Conservation (phyloP, 2,797 vertebrate species). For the Gymnoscopelus microlampas region DNA sequence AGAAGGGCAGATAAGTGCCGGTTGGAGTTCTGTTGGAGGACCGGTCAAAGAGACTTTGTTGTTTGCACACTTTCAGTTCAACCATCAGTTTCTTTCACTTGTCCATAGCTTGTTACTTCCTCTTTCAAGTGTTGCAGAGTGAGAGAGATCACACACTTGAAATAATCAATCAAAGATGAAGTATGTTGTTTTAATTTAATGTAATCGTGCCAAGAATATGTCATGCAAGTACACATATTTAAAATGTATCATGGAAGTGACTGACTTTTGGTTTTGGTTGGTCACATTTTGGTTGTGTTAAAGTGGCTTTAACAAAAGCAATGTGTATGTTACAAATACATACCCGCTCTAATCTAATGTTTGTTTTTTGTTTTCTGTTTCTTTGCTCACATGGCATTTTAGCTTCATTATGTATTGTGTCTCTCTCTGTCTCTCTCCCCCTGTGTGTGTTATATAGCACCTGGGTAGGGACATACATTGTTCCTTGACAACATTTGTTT, state of each 20-base stretch:
- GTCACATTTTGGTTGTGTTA: constrained; percentile 40
- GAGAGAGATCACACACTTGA: neutral
- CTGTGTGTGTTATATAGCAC: constrained; percentile 10
- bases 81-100: constrained; percentile 28
- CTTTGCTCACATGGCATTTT: no score
- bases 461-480: constrained; percentile 44
- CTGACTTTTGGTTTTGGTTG: constrained; percentile 35
- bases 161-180: constrained; percentile 12
- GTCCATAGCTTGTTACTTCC: constrained; percentile 32
- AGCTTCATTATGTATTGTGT: no score
- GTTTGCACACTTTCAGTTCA: constrained; percentile 88
- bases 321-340: constrained; percentile 31
- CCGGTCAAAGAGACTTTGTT: constrained; percentile 85
- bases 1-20: constrained; percentile 40
- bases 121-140: constrained; percentile 34
- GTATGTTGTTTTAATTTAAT: constrained; percentile 52
- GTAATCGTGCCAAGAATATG: constrained; percentile 23
- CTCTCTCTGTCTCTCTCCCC: no score
- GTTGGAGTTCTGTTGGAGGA: constrained; percentile 67
- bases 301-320: constrained; percentile 49
- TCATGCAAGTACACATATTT: constrained; percentile 30
- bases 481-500: constrained; percentile 37
- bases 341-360: constrained; percentile 16
- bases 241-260: neutral
- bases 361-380: no score